These are phyloP conservation scores for Sinentomon sp. DNA, from an alignment of 2,888 invertebrate genomes.

Conservation along the genomic window DNA sequence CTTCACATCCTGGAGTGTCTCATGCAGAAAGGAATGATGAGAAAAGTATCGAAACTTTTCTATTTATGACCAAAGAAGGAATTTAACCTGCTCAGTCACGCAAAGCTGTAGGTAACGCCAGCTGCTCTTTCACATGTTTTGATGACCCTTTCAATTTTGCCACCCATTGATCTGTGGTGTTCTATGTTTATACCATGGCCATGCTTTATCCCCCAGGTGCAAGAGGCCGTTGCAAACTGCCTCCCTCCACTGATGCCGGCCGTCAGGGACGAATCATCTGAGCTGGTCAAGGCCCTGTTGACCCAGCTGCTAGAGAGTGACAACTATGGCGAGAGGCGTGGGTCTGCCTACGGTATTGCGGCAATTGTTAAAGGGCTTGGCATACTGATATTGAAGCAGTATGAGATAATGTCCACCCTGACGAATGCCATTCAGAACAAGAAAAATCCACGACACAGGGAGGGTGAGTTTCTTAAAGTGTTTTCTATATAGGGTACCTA, in stretches of 20 bases:
- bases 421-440: conserved; percentile 87
- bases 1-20: too few relatives aligned
- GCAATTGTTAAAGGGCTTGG: conserved; percentile 88
- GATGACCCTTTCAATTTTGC: too few relatives aligned
- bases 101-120: too few relatives aligned
- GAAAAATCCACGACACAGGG: conserved; percentile 75
- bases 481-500: background rate
- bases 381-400: conserved; percentile 73
- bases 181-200: too few relatives aligned
- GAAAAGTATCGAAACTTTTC: too few relatives aligned
- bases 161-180: too few relatives aligned
- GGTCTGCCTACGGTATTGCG: conserved; percentile 91
- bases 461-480: conserved; percentile 34
- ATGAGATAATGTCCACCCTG: conserved; percentile 79
- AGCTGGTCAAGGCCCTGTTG: conserved; percentile 59
- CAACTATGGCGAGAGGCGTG: conserved; percentile 62
- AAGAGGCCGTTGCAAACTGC: conserved; percentile 91
- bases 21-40: too few relatives aligned
- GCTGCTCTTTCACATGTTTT: too few relatives aligned
- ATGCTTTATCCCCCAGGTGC: conserved; percentile 31
- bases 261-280: conserved; percentile 67
- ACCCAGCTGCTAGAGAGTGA: conserved; percentile 65
- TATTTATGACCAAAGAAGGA: too few relatives aligned
- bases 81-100: too few relatives aligned
- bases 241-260: conserved; percentile 76